Conservation (phyloP, 2,888 invertebrate species). For the Ashinkailepas kermadecensis region DNA sequence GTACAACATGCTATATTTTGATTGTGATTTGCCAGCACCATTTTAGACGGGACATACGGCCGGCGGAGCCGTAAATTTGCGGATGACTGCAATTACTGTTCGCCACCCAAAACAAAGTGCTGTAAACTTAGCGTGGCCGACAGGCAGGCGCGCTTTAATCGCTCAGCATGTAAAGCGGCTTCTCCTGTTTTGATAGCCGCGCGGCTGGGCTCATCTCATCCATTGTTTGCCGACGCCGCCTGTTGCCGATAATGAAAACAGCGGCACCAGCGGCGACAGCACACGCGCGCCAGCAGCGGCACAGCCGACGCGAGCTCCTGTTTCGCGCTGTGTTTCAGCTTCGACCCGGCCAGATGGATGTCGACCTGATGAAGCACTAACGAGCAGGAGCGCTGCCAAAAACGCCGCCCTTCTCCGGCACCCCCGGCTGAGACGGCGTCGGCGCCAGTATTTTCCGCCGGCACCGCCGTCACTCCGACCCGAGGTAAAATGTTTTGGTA, state of each 20-base stretch:
- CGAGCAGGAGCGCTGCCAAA: background rate
- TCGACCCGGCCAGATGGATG: background rate
- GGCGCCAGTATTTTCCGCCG: background rate
- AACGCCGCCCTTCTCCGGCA: background rate
- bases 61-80: background rate
- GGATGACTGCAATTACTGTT: background rate
- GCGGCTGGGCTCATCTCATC: background rate
- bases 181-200: background rate
- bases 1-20: too few relatives aligned
- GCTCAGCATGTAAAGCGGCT: background rate
- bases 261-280: background rate
- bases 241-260: slow-evolving; percentile 15
- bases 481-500: slow-evolving; percentile 16
- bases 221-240: background rate
- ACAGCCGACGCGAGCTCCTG: background rate
- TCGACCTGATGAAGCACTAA: background rate
- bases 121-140: background rate
- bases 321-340: background rate
- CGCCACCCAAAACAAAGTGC: background rate
- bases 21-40: too few relatives aligned
- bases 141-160: background rate
- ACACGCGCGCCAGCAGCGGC: background rate
- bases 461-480: background rate
- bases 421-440: background rate
- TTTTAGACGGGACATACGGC: background rate